phyloP scores from a whole-genome alignment of 2,797 vertebrate genomes.

The Helostoma temminkii region DNA sequence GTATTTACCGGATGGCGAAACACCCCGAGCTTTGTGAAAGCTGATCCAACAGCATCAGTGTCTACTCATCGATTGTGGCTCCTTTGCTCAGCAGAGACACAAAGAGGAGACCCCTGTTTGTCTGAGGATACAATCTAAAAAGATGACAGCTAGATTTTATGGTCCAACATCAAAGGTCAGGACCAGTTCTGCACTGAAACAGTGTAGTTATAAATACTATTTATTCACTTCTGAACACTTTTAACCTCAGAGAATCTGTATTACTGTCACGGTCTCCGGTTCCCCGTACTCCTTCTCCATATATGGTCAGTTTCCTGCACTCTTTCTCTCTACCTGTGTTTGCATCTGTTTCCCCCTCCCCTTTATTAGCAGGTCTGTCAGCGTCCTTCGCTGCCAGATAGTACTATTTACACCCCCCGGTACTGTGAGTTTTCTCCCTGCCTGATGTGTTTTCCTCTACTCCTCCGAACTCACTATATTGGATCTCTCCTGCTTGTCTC shows the following conservation, averaged over 20 bases:
- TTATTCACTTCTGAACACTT: neutral
- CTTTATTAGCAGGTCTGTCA: too few species aligned
- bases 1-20: constrained; percentile 20
- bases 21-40: constrained; percentile 26
- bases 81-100: constrained; percentile 10
- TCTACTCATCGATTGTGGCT: constrained; percentile 44
- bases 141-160: neutral
- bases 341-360: too few species aligned
- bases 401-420: too few species aligned
- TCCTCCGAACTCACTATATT: too few species aligned
- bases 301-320: too few species aligned
- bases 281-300: too few species aligned
- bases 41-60: constrained; percentile 33
- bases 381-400: too few species aligned
- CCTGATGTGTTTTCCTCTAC: too few species aligned
- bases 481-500: too few species aligned
- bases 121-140: constrained; percentile 34
- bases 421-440: too few species aligned
- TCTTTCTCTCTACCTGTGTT: too few species aligned
- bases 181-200: constrained; percentile 3
- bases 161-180: constrained; percentile 19
- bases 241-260: constrained; percentile 7
- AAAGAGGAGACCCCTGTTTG: constrained; percentile 14
- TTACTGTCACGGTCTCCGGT: too few species aligned
- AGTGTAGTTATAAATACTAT: neutral